Conservation (phyloP, 2,888 invertebrate genomes). For the Serripes groenlandicus region DNA sequence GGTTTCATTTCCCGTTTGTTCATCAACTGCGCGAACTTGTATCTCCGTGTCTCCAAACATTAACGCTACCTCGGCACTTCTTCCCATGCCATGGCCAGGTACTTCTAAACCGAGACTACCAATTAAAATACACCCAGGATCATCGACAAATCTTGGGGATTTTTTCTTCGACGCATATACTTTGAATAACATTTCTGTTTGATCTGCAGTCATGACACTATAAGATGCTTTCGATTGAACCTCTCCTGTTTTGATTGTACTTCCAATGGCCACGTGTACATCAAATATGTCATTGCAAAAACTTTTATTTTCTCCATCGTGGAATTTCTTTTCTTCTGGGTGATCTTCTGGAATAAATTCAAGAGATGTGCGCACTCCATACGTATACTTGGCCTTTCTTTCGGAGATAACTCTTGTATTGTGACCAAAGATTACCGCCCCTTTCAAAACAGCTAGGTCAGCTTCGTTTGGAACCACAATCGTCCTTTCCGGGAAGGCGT, state of each 20-base stretch:
- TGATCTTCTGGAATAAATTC: conserved; percentile 42
- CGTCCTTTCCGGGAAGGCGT: conserved; percentile 21
- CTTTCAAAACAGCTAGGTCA: conserved; percentile 66
- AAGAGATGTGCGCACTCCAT: conserved; percentile 51
- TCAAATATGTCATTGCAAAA: conserved; percentile 60
- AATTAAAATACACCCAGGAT: conserved; percentile 48
- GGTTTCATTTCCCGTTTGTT: conserved; percentile 31
- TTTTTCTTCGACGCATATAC: conserved; percentile 55
- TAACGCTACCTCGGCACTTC: conserved; percentile 57
- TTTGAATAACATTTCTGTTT: conserved; percentile 30
- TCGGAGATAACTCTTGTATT: conserved; percentile 59
- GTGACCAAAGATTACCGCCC: conserved; percentile 69
- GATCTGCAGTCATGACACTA: conserved; percentile 27
- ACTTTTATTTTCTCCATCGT: conserved; percentile 18
- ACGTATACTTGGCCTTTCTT: conserved; percentile 60
- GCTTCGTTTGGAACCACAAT: conserved; percentile 68
- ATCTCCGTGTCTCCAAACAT: conserved; percentile 69
- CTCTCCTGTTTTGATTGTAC: conserved; percentile 51
- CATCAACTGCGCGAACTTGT: conserved; percentile 56
- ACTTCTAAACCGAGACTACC: conserved; percentile 49
- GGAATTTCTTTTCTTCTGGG: conserved; percentile 53
- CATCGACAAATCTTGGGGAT: conserved; percentile 55
- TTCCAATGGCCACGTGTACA: conserved; percentile 57
- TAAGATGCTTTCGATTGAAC: conserved; percentile 39
- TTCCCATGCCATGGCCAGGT: conserved; percentile 26